Base-by-base conservation (phyloP, 2,797 vertebrate genomes). In the Danio albolineatus region DNA sequence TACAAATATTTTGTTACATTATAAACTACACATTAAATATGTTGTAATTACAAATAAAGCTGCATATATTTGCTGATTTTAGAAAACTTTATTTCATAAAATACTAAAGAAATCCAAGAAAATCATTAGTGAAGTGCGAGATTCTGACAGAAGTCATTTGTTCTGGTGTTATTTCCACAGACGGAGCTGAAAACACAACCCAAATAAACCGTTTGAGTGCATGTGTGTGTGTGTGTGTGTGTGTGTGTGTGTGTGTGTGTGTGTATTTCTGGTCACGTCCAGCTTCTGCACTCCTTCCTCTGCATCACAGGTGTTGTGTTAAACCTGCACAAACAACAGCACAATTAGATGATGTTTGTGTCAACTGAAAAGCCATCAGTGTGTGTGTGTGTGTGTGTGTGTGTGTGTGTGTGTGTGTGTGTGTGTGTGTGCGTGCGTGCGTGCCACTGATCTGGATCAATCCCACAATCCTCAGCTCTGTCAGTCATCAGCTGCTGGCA, bases 261-360 rank as follows among this genome's bases (percentile, higher is more conserved):
- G 28, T 28, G 28, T 28, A 28, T 28, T 1, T 28, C n/a, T n/a
- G n/a, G n/a, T n/a, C n/a, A n/a, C 3, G 28, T 1, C 28, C 28
- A 28, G 28, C 28, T 28, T 28, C 13, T 4, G 10, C 12, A 43
- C 5, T 62, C 10, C 21, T 61, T 0, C 8, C 14, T 9, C 6
- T 21, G 21, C 8, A 0, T 36, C 10, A 36, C 10, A 48, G 17
- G 13, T 4, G 21, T 67, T 1, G 3, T 10, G 84, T 85, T 85
- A 90, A 86, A 86, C 73, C 51, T 89, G 91, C 78, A 82, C 81
- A 36, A 53, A 82, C 84, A 83, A 78, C 83, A 51, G 85, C 78
- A 86, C 79, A 88, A 84, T 88, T 88, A 84, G 80, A 28, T 28
- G 28, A 28, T 28, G 3, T 28, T 1, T 28, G 28, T 28, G 28